These are phyloP conservation scores for Anagrus nilaparvatae DNA, from an alignment of 1,140 invertebrate species.

Conservation along the genomic window DNA sequence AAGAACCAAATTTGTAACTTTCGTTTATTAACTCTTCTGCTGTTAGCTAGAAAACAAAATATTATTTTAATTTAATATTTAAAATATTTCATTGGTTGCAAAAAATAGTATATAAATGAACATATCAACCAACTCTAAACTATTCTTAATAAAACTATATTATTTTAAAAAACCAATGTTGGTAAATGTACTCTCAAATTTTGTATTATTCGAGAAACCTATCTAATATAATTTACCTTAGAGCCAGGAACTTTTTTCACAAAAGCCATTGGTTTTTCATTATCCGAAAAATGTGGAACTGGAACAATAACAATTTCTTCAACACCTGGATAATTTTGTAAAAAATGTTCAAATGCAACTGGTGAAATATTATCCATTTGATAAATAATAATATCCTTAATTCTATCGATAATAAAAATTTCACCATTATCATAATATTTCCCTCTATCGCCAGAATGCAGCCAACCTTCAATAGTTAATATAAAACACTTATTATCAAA, in stretches of 20 bases:
- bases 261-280: slow-evolving; percentile 66
- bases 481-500: too few relatives aligned
- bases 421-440: slow-evolving; percentile 33
- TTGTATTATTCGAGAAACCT: too few relatives aligned
- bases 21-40: slow-evolving; percentile 19
- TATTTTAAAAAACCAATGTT: too few relatives aligned
- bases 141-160: too few relatives aligned
- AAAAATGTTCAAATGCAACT: slow-evolving; percentile 26
- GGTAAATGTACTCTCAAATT: too few relatives aligned
- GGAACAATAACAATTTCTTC: slow-evolving; percentile 72
- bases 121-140: too few relatives aligned
- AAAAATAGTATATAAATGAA: too few relatives aligned
- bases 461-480: slow-evolving; percentile 48
- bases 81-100: too few relatives aligned
- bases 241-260: slow-evolving; percentile 41
- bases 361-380: slow-evolving; percentile 43
- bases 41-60: slow-evolving; percentile 15
- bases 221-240: slow-evolving; percentile 18
- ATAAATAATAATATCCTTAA: slow-evolving; percentile 53
- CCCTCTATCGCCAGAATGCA: slow-evolving; percentile 70
- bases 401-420: slow-evolving; percentile 29
- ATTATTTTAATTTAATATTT: too few relatives aligned
- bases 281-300: slow-evolving; percentile 55
- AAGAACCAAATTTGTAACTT: slow-evolving; percentile 25
- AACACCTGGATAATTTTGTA: slow-evolving; percentile 42